Evolutionary conservation across 2,888 invertebrate genomes (phyloP).

Genomic region (Phasia obesa): DNA sequence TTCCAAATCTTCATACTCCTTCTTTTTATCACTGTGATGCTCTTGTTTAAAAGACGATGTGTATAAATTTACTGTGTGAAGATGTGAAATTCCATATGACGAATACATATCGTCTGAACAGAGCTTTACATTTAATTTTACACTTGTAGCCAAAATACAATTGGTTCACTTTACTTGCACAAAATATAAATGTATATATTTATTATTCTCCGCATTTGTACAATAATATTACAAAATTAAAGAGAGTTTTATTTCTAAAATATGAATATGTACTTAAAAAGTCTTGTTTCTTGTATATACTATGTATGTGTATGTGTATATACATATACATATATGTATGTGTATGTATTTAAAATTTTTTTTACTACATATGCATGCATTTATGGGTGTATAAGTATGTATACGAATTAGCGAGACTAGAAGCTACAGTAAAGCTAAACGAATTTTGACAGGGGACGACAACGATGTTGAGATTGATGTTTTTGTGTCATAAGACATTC

Average conservation of each 20-base stretch:
- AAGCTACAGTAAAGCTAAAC: conserved; percentile 36
- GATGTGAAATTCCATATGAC: too few relatives aligned
- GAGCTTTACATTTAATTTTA: too few relatives aligned
- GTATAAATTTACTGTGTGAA: too few relatives aligned
- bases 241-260: conserved; percentile 53
- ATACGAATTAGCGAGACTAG: background rate
- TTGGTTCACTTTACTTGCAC: conserved; percentile 24
- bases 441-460: conserved; percentile 71
- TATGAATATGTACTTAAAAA: conserved; percentile 24
- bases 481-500: conserved; percentile 42
- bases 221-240: conserved; percentile 30
- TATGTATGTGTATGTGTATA: background rate
- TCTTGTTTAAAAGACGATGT: too few relatives aligned
- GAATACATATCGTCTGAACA: too few relatives aligned
- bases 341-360: background rate
- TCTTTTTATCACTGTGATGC: too few relatives aligned
- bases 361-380: background rate
- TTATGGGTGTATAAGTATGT: background rate
- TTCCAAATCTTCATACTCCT: too few relatives aligned
- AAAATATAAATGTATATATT: conserved; percentile 52
- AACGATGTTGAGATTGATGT: conserved; percentile 55
- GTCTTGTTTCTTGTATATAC: background rate
- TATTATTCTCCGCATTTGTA: conserved; percentile 42
- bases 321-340: background rate
- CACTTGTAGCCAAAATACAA: background rate